A percentile compares a stretch with the other conserved stretches of the same genome.
phyloP scores from a whole-genome alignment of 2,113 vertebrate species.

The Sylvilagus bachmani region DNA sequence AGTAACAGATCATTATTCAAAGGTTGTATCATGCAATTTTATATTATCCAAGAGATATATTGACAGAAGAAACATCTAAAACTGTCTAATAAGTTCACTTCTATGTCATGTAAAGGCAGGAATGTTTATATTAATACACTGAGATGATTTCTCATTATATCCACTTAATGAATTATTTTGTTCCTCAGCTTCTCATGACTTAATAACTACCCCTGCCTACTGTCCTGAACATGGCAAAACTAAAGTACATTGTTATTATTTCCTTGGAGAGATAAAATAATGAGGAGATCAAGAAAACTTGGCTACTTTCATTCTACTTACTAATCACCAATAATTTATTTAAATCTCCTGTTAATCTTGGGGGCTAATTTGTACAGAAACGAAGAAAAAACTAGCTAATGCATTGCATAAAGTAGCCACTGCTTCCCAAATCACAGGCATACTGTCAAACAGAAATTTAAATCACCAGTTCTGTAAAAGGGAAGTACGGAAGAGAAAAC shows the following conservation, averaged over 20 bases:
- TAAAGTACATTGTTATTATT: not conserved
- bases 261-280: not conserved
- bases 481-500: not conserved
- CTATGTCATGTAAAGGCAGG: not conserved
- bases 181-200: not conserved
- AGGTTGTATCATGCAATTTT: not conserved
- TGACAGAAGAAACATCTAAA: slow-evolving; percentile 47
- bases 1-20: slow-evolving; percentile 50
- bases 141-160: not conserved
- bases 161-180: slow-evolving; percentile 10
- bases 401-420: not conserved
- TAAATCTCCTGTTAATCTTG: not conserved
- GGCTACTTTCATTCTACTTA: slow-evolving; percentile 1
- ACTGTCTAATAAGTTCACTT: slow-evolving; percentile 26
- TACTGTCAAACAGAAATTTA: not conserved
- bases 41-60: not conserved
- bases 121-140: not conserved
- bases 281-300: not conserved
- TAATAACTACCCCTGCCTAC: not conserved
- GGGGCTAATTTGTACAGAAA: slow-evolving; percentile 24
- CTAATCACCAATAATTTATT: slow-evolving; percentile 49
- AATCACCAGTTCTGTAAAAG: not conserved
- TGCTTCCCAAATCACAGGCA: not conserved
- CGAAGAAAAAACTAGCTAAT: not conserved
- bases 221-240: not conserved